Base-by-base conservation (phyloP, 2,888 invertebrate species). In the Epinotia ramella region DNA sequence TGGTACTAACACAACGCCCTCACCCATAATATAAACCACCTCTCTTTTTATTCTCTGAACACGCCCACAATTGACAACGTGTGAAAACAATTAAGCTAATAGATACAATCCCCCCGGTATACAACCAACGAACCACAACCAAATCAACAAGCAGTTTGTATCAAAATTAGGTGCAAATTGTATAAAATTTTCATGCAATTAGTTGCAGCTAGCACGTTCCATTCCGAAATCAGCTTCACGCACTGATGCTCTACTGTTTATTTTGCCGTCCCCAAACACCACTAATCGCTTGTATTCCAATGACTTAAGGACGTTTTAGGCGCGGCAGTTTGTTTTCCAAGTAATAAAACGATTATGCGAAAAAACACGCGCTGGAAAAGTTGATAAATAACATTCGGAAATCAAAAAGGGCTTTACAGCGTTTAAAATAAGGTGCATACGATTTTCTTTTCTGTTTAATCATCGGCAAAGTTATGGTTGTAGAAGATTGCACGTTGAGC, bases 121-220 rank as follows among this genome's bases (percentile, higher is more conserved):
- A 18, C 28, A 49, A 62, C 44, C 44, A 76, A 66, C 81, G 79
- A 78, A 82, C 82, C 82, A 74, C 76, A 73, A 76, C 80, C 73
- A 80, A 78, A 80, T 81, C 78, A 77, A 79, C 80, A 78, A 73
- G 66, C 73, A 67, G 60, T 63, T 76, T 72, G 78, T 78, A 67
- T 75, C 70, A 76, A 83, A 86, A 90, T 86, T 87, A 87, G 80
- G 85, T 86, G 86, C 83, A 82, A 91, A 91, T 83, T 84, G 84
- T 84, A 83, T 79, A 75, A 77, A 77, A 76, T 79, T 72, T 76
- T 76, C 76, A 72, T 72, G 71, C 72, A 76, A 76, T 76, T 76
- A 76, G 76, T 57, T 72, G 71, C 76, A 76, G 85, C 86, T 85
- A 81, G 83, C 82, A 81, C 84, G 85, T 82, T 84, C 85, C 86